These are phyloP conservation scores for Tragelaphus imberbis DNA, from an alignment of 2,113 vertebrate genomes.

Conservation along the genomic window DNA sequence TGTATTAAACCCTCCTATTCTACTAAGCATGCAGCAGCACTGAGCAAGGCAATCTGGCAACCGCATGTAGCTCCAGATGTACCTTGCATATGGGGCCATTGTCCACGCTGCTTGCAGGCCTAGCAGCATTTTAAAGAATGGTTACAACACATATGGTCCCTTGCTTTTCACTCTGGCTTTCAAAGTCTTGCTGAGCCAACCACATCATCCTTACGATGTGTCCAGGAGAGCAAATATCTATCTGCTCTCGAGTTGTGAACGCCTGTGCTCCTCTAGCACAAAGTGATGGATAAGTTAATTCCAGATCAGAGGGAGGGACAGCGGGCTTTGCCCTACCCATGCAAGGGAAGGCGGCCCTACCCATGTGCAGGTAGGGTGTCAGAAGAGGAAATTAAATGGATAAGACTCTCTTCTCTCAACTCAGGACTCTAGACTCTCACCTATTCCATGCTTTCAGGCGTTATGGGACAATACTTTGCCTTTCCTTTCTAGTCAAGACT, in stretches of 20 bases:
- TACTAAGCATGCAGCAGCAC: background rate
- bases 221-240: background rate
- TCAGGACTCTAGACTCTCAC: background rate
- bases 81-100: background rate
- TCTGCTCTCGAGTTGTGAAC: background rate
- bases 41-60: background rate
- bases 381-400: background rate
- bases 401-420: background rate
- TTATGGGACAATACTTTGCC: background rate
- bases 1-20: background rate
- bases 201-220: background rate
- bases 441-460: background rate
- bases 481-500: background rate
- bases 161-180: constrained; percentile 23
- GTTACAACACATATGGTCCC: background rate
- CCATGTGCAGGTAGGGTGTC: background rate
- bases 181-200: background rate
- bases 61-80: background rate
- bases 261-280: background rate
- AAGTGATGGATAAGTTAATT: background rate
- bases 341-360: background rate
- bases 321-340: background rate
- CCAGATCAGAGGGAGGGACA: background rate
- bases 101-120: background rate
- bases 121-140: background rate